Evolutionary conservation across 37 sponge, comb jelly and placozoan genomes (phyloP).

Genomic region (Trichoplax adhaerens): DNA sequence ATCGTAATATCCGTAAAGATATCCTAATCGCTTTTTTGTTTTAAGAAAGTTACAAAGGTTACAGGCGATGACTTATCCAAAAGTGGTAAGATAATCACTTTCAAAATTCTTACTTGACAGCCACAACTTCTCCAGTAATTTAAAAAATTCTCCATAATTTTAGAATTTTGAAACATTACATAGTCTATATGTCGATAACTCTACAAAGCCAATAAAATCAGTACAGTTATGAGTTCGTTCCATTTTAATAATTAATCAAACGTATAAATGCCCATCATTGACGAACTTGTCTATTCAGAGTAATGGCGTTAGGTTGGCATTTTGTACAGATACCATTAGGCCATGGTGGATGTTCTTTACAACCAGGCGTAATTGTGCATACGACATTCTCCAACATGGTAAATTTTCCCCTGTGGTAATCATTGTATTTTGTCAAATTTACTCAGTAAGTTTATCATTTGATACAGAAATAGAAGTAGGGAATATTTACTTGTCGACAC

Average conservation of each 20-base stretch:
- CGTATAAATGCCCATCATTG: neutral
- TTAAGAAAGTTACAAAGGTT: neutral
- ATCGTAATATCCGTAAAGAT: constrained; percentile 57
- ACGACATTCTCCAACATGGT: constrained; percentile 60
- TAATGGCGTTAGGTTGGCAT: constrained; percentile 74
- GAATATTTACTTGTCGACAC: constrained; percentile 59
- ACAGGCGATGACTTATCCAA: neutral
- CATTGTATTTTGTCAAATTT: neutral
- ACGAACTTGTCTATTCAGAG: constrained; percentile 66
- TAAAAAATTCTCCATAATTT: constrained; percentile 67
- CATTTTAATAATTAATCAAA: neutral
- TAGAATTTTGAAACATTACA: constrained; percentile 80
- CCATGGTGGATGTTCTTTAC: constrained; percentile 79
- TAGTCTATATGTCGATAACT: constrained; percentile 78
- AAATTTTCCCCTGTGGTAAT: constrained; percentile 60
- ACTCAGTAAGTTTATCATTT: neutral
- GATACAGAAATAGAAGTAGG: too few relatives aligned
- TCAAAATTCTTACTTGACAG: constrained; percentile 12
- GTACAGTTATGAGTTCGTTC: neutral
- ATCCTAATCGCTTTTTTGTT: constrained; percentile 48
- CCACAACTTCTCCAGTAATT: constrained; percentile 72
- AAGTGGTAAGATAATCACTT: neutral
- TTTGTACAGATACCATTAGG: constrained; percentile 87
- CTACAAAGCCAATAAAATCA: constrained; percentile 5
- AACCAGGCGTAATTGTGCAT: constrained; percentile 66